Base-by-base conservation (phyloP, 2,797 vertebrate species). In the Eulemur albifrons region DNA sequence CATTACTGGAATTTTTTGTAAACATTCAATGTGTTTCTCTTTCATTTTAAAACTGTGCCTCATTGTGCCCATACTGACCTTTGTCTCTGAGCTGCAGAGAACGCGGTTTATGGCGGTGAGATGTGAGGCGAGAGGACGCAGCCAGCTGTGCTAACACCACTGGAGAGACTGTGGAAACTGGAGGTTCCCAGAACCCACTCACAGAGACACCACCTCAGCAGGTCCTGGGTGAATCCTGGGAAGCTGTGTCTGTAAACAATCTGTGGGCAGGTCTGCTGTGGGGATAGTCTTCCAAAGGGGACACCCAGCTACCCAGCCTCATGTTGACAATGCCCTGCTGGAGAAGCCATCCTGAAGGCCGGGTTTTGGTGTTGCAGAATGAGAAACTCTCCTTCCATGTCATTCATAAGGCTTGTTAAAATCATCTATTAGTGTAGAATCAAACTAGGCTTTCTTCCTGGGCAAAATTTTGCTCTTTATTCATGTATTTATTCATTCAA, bases 371-470 rank as follows among this genome's bases (percentile, higher is more conserved):
- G 73, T 32, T 70, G 5, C 9, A 69, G 18, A 81, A 32, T 2
- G 77, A 81, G 87, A 86, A 86, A 32, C 10, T 75, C 52, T 70
- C n/a, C 25, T 82, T 75, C 48, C 32, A 35, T n/a, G 21, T 17
- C 21, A 63, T 87, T 87, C 50, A 52, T 61, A 20, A 72, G 54
- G 27, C 40, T 63, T 87, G 27, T 79, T 77, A 87, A 63, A 63
- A 73, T 27, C 38, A n/a, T 88, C 65, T 63, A 27, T 63, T 54
- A 10, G 32, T 70, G 43, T 82, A 63, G n/a, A 86, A 72, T 54
- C 50, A 91, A 87, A 45, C 21, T 27, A 88, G n/a, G 45, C 43
- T 76, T 93, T 90, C 30, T 87, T 48, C 18, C 43, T 59, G 38
- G 52, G 61, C n/a, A 40, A 88, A 57, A 50, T 21, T 65, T 72